Evolutionary conservation across 1,140 invertebrate genomes (phyloP), one percentile per base, ranked within the genome.

Genomic region (Steinernema feltiae): DNA sequence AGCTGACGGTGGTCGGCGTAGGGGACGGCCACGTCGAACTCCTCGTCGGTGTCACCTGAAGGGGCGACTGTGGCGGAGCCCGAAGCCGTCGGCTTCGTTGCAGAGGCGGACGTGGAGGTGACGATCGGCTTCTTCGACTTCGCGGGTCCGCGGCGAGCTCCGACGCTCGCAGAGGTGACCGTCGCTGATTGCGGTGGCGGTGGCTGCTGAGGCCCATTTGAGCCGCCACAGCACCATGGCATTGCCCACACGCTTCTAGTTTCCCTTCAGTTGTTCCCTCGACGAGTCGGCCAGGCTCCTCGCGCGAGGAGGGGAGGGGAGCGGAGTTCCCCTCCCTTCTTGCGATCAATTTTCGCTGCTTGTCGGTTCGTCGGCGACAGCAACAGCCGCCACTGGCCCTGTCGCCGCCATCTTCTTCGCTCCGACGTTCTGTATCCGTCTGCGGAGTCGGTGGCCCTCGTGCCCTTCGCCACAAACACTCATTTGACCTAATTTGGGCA

Each of bases 321-420:
- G 53, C 2, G 53, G 12, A 21, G 3, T 12, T 3, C 3, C 53
- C 53, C 24, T 21, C 53, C 24, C 53, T 27, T 63, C 53, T 63
- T 21, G 53, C 53, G 53, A 63, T 63, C 53, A 63, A 63, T 63
- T 63, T 63, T 63, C 53, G 53, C 53, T 15, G 53, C 35, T 41
- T 41, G 35, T 41, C 35, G 35, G 7, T 41, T 41, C 35, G 35
- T 41, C 53, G 53, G 12, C 53, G 53, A 63, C 53, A 27, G 24
- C 53, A 15, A 21, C 53, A 15, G 53, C 53, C 53, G 53, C 12
- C 53, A 27, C 12, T 63, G 53, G 53, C 53, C 53, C 53, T 63
- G 41, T 46, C 41, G 41, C 41, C 41, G 41, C 41, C 41, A n/a
- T 7, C 41, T 7, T 46, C 41, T 3, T 63, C n/a, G 12, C 24